Evolutionary conservation across 2,113 vertebrate genomes (phyloP).

Genomic region (Centrocercus urophasianus): DNA sequence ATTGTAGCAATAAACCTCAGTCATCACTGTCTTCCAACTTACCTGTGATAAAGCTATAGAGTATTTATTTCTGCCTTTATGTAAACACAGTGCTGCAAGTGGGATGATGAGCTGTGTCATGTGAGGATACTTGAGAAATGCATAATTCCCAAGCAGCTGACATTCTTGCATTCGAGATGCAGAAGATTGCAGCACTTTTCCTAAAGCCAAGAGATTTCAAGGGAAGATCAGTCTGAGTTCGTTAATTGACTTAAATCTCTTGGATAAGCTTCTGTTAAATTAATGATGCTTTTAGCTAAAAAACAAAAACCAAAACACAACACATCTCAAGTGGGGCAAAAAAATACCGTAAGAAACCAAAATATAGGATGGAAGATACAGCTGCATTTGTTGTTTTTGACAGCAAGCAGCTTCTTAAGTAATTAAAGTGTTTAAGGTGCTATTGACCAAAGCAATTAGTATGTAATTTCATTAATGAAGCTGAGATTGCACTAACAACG

Average conservation of each 20-base stretch:
- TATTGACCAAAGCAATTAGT: slow-evolving; percentile 57
- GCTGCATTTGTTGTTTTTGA: slow-evolving; percentile 48
- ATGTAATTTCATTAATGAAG: slow-evolving; percentile 44
- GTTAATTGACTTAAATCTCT: background rate
- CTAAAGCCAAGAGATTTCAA: slow-evolving; percentile 24
- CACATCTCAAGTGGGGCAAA: background rate
- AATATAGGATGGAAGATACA: background rate
- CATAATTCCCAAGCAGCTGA: slow-evolving; percentile 24
- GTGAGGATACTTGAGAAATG: slow-evolving; percentile 45
- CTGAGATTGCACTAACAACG: slow-evolving; percentile 42
- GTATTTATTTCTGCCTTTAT: slow-evolving; percentile 51
- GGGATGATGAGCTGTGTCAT: background rate
- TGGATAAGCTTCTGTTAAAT: background rate
- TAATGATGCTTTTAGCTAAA: slow-evolving; percentile 2
- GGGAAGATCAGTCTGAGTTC: slow-evolving; percentile 35
- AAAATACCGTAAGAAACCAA: background rate
- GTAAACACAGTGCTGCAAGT: slow-evolving; percentile 42
- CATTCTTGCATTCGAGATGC: background rate
- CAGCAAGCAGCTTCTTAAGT: slow-evolving; percentile 28
- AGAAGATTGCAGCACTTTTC: background rate
- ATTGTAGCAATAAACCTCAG: slow-evolving; percentile 29
- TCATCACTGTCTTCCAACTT: slow-evolving; percentile 38
- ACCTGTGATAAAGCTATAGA: background rate
- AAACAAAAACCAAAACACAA: background rate
- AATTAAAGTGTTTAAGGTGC: slow-evolving; percentile 30